Conservation (phyloP, 2,888 invertebrate genomes). For the Scaptomyza parva region DNA sequence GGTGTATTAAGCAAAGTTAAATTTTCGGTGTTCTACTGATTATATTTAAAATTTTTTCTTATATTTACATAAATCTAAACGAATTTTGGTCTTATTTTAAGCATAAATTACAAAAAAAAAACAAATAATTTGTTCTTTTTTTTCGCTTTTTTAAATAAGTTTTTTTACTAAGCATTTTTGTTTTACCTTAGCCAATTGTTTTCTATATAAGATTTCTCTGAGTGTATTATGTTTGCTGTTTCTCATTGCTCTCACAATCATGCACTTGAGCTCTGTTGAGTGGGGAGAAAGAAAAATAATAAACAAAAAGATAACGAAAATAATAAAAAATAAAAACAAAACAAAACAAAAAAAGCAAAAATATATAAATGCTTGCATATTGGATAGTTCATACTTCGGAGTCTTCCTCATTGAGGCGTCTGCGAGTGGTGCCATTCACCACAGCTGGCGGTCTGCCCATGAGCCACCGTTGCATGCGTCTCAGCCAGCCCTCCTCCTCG, state of each 20-base stretch:
- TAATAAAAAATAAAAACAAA: constrained; percentile 16
- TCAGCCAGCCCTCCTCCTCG: constrained; percentile 79
- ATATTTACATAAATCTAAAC: too few species aligned
- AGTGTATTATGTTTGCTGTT: constrained; percentile 35
- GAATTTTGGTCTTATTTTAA: too few species aligned
- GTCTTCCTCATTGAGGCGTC: constrained; percentile 71
- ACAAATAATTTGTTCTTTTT: too few species aligned
- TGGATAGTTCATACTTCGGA: constrained; percentile 74
- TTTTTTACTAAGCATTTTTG: neutral
- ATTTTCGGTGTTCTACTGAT: neutral
- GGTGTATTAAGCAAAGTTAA: too few species aligned
- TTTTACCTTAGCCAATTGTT: constrained; percentile 41
- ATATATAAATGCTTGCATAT: constrained; percentile 9
- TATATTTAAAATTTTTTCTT: too few species aligned
- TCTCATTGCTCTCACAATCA: constrained; percentile 43
- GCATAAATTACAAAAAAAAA: too few species aligned
- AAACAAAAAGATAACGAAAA: constrained; percentile 36
- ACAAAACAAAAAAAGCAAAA: neutral
- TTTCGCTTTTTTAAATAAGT: neutral
- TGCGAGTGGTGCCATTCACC: constrained; percentile 29
- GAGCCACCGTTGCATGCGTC: constrained; percentile 44
- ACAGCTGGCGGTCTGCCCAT: constrained; percentile 12
- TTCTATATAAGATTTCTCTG: constrained; percentile 32
- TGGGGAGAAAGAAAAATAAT: constrained; percentile 32
- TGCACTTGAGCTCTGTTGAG: constrained; percentile 61